Percentiles rank a stretch among this genome's conserved stretches.
Evolutionary conservation across 2,797 vertebrate genomes (phyloP).

Genomic region (Peromyscus attwateri): DNA sequence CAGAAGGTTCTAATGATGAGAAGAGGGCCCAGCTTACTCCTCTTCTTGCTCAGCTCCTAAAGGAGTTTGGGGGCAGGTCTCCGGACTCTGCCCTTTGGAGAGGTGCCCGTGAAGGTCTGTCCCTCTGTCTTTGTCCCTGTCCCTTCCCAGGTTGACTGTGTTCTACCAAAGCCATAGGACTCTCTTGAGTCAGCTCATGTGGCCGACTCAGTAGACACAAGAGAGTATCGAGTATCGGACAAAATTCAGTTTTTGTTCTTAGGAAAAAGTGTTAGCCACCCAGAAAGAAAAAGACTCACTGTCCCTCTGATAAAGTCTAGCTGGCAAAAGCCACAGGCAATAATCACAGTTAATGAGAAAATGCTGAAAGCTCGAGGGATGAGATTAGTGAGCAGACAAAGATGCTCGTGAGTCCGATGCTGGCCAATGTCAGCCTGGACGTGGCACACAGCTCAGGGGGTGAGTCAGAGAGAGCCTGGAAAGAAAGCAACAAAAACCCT

Average conservation of each 20-base stretch:
- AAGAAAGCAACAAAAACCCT: neutral
- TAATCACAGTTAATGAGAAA: neutral
- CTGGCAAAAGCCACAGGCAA: fast-evolving
- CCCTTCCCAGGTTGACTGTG: neutral
- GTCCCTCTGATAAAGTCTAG: neutral
- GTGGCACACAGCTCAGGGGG: fast-evolving
- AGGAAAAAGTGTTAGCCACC: neutral
- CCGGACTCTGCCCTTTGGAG: neutral
- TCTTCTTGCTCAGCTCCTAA: neutral
- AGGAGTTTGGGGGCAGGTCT: neutral
- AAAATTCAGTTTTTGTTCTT: neutral
- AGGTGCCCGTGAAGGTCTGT: neutral
- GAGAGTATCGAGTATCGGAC: too few species aligned
- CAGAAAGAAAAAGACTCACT: neutral
- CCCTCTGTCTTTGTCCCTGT: neutral
- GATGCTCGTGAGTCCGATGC: fast-evolving
- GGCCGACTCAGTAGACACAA: neutral
- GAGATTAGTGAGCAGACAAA: neutral
- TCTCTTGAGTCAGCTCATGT: neutral
- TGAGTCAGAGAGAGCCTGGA: fast-evolving
- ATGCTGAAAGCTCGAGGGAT: fast-evolving
- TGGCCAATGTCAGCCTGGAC: fast-evolving
- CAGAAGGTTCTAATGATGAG: fast-evolving
- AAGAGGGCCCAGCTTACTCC: neutral
- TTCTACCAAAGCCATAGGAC: neutral